A percentile compares a stretch with the other conserved stretches of the same genome.
These are phyloP conservation scores for Branchellion lobata DNA, from an alignment of 2,888 invertebrate species.

Conservation along the genomic window DNA sequence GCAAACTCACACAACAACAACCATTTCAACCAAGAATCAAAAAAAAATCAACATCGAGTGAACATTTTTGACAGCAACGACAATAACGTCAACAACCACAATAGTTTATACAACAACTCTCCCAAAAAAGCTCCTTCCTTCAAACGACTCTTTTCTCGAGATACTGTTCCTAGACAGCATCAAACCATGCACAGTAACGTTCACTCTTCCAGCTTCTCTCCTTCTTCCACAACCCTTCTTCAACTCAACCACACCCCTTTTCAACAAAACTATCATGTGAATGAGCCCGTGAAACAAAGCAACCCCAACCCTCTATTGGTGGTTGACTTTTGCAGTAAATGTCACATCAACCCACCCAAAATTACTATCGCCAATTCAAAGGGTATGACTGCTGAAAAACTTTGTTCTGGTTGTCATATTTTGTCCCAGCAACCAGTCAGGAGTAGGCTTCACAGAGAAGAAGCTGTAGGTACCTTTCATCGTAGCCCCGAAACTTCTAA, in stretches of 20 bases:
- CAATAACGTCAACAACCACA: too few relatives aligned
- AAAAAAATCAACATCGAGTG: neutral
- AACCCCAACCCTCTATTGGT: too few relatives aligned
- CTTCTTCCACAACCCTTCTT: neutral
- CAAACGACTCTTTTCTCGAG: neutral
- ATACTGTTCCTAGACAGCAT: neutral
- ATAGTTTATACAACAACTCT: neutral
- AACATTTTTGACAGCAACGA: too few relatives aligned
- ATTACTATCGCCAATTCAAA: conserved; percentile 15
- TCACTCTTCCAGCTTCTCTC: neutral
- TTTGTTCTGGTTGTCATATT: conserved; percentile 26
- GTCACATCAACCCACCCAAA: conserved; percentile 5
- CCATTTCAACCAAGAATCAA: neutral
- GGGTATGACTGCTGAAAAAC: conserved; percentile 20
- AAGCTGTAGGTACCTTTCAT: neutral
- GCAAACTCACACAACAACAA: neutral
- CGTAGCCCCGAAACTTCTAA: neutral
- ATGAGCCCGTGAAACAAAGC: too few relatives aligned
- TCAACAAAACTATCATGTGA: too few relatives aligned
- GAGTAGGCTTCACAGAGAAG: neutral
- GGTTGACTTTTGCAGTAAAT: conserved; percentile 30
- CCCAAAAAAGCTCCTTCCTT: neutral
- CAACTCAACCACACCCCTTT: neutral
- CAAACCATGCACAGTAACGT: too few relatives aligned
- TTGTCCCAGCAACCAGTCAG: neutral